Percentiles rank a stretch among this genome's conserved stretches.
Conservation (phyloP, 2,888 invertebrate genomes). For the Mayetiola destructor region DNA sequence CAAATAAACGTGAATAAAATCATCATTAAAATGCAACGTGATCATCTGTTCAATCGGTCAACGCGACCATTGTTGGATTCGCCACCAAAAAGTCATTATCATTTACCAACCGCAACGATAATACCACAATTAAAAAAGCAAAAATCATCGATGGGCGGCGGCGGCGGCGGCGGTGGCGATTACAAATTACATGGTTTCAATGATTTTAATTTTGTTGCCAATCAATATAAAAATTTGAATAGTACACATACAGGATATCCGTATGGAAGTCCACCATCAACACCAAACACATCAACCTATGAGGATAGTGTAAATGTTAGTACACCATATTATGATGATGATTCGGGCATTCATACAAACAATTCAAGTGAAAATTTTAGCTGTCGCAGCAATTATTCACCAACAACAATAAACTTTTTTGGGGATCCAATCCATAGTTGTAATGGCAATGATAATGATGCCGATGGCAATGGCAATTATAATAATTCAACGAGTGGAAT, state of each 20-base stretch:
- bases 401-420: neutral
- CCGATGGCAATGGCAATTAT: neutral
- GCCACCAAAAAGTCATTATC: neutral
- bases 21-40: slow-evolving; percentile 17
- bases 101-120: neutral
- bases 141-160: neutral
- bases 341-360: neutral
- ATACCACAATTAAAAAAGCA: neutral
- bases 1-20: too few relatives aligned
- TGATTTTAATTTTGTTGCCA: slow-evolving; percentile 32
- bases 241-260: slow-evolving; percentile 31
- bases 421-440: neutral
- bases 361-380: slow-evolving; percentile 11
- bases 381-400: slow-evolving; percentile 7
- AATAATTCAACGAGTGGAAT: neutral
- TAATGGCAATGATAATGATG: neutral
- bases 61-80: slow-evolving; percentile 28
- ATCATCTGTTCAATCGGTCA: slow-evolving; percentile 30
- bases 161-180: too few relatives aligned
- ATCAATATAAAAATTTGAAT: slow-evolving; percentile 31
- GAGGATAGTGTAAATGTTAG: neutral
- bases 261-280: slow-evolving; percentile 32
- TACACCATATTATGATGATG: slow-evolving; percentile 5
- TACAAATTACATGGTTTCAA: slow-evolving; percentile 32
- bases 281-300: slow-evolving; percentile 4